Evolutionary conservation across 2,888 invertebrate species (phyloP).

Genomic region (Spisula subtruncata): DNA sequence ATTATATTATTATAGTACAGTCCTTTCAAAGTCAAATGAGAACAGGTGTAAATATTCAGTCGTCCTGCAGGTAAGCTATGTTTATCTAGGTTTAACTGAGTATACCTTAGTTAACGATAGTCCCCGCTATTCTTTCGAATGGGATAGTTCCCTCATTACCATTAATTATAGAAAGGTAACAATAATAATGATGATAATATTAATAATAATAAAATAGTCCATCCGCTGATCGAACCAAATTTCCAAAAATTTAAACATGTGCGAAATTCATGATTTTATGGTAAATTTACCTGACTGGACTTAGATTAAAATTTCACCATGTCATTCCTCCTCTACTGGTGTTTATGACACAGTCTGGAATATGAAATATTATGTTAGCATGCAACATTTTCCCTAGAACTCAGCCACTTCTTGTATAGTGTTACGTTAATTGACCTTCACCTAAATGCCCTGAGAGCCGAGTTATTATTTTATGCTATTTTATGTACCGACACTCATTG

Average conservation of each 20-base stretch:
- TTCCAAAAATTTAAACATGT: too few species aligned
- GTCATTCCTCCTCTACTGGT: not conserved
- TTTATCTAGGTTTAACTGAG: too few species aligned
- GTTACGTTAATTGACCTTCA: not conserved
- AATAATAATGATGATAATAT: too few species aligned
- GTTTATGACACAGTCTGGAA: not conserved
- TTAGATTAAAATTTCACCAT: not conserved
- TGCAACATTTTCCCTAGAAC: slow-evolving; percentile 9
- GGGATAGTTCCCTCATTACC: not conserved
- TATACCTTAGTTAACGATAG: too few species aligned
- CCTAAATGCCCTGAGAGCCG: not conserved
- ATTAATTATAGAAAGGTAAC: not conserved
- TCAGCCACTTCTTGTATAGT: not conserved
- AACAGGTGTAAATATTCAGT: too few species aligned
- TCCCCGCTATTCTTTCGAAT: not conserved
- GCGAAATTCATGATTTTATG: too few species aligned
- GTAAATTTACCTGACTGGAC: not conserved
- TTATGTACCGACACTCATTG: not conserved
- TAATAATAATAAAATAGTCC: too few species aligned
- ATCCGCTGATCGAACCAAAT: too few species aligned
- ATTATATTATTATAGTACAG: not conserved
- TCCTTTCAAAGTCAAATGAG: too few species aligned
- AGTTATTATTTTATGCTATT: too few species aligned
- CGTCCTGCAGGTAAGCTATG: too few species aligned
- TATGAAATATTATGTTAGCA: not conserved